phyloP scores from a whole-genome alignment of 1,140 invertebrate genomes.

The Sweltsa coloradensis region DNA sequence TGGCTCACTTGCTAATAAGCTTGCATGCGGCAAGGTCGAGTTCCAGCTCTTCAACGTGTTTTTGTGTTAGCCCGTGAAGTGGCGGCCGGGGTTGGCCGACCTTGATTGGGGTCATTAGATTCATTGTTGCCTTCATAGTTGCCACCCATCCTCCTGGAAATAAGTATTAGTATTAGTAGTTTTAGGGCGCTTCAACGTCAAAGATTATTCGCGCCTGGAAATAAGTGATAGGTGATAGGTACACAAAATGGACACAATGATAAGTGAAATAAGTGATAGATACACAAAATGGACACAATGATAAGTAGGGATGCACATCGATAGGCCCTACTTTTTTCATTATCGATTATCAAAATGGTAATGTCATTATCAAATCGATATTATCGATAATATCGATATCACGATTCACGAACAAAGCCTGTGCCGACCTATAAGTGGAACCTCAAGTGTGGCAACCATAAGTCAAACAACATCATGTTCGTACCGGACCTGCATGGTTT shows the following conservation, averaged over 20 bases:
- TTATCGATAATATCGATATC: no score
- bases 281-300: neutral
- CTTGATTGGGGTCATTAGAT: conserved; percentile 39
- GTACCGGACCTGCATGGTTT: no score
- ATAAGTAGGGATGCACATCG: neutral
- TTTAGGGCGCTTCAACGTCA: neutral
- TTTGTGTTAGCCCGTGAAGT: conserved; percentile 26
- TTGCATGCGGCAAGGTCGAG: conserved; percentile 1
- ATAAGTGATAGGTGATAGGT: conserved; percentile 27
- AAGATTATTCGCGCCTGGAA: conserved; percentile 11
- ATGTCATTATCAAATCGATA: no score
- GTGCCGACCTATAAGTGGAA: no score
- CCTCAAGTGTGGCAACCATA: no score
- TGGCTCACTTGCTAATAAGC: no score
- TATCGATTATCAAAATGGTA: no score
- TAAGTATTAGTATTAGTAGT: neutral
- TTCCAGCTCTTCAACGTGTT: conserved; percentile 19
- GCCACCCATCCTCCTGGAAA: conserved; percentile 42
- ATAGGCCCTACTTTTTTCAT: neutral
- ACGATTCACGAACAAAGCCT: no score
- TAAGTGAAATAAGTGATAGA: neutral
- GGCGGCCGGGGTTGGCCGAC: conserved; percentile 44
- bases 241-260: neutral
- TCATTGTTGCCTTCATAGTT: conserved; percentile 55
- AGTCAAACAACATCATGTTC: no score